Evolutionary conservation across 2,888 invertebrate genomes (phyloP), one percentile per base, ranked within the genome.

Genomic region (Operophtera brumata): DNA sequence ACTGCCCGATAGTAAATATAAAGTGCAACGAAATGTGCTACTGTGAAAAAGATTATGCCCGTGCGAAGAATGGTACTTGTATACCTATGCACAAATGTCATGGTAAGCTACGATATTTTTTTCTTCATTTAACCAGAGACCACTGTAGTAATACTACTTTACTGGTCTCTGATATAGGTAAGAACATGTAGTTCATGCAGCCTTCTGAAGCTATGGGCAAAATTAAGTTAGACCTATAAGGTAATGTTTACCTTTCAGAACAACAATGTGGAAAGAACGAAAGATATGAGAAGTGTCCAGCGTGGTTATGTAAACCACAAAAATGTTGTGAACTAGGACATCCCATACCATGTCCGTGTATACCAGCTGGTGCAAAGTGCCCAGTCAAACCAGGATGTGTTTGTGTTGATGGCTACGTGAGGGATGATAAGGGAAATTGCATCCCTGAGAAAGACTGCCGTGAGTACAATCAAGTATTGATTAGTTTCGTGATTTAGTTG

Each of bases 11-110:
- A 5, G 0, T 62, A 0, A 78, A 73, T 14, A 59, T 71, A 10
- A 43, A 46, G 26, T 78, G 78, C 53, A 73, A 70, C 12, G 56
- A 69, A 25, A 68, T 20, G 65, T 79, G 79, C 47, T 79, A 79
- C 55, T 79, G 79, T 47, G 66, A 72, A 13, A 52, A 65, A 1
- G 71, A 69, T 13, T 78, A 73, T 41, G 79, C 79, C 7, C 64
- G 78, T 34, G 65, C 71, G 13, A 49, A 26, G 8, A 65, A 68
- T 39, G 64, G 68, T 6, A 67, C 64, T 13, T 78, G 77, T 46
- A 70, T 73, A 30, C 71, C 69, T 1, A 71, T 73, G 9, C 13
- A 50, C 8, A 14, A 39, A 6, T 68, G 67, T 41, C 44, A 52
- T 4, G 51, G 59, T 59, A 54, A 44, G 50, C 39, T 2, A 20